phyloP scores from a whole-genome alignment of 2,113 vertebrate genomes.

The Orcinus orca region DNA sequence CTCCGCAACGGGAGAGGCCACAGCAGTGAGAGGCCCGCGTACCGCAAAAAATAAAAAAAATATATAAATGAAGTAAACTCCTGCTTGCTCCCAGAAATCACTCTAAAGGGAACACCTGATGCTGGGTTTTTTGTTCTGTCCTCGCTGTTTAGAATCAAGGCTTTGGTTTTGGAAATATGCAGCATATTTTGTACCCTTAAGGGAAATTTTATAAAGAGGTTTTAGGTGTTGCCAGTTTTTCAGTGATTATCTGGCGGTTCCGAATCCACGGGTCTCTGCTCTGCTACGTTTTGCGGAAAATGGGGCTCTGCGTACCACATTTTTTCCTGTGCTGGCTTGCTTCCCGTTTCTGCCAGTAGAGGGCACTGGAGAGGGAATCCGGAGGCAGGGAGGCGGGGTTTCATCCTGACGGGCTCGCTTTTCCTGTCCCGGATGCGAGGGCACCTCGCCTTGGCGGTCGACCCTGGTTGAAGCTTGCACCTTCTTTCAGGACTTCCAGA shows the following conservation, averaged over 20 bases:
- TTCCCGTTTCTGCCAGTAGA: not conserved
- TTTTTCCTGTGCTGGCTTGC: not conserved
- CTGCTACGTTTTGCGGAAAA: not conserved
- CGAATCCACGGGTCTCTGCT: not conserved
- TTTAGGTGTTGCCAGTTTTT: not conserved
- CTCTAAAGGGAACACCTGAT: not conserved
- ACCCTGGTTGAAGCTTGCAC: too few relatives aligned
- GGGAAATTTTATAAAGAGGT: not conserved
- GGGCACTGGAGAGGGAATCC: not conserved
- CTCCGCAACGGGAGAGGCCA: too few relatives aligned
- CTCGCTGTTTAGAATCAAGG: not conserved
- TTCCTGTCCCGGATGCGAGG: accelerated
- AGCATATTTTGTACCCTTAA: not conserved
- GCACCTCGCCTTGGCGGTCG: not conserved
- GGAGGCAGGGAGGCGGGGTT: not conserved
- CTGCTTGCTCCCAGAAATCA: not conserved
- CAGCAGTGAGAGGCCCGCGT: too few relatives aligned
- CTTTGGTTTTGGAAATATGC: not conserved
- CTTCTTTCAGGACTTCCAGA: not conserved
- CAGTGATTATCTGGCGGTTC: not conserved
- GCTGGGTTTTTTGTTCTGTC: not conserved
- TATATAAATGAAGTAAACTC: not conserved
- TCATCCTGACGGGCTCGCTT: not conserved
- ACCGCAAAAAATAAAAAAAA: not conserved
- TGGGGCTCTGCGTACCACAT: not conserved